Evolutionary conservation across 2,888 invertebrate genomes (phyloP).

Genomic region (Perizoma flavofasciatum): DNA sequence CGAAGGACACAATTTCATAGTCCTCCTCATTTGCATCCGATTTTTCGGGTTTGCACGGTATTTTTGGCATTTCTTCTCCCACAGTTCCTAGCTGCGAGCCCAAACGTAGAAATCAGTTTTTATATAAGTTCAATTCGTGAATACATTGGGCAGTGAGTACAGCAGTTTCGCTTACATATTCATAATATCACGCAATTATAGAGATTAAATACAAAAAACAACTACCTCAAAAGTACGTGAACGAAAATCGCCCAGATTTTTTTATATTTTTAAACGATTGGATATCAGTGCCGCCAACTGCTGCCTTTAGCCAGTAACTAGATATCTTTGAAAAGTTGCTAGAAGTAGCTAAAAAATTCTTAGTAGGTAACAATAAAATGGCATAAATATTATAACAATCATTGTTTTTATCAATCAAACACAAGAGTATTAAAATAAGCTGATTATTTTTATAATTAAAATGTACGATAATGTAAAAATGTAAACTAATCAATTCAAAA

Average conservation of each 20-base stretch:
- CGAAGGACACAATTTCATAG: slow-evolving; percentile 83
- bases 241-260: too few relatives aligned
- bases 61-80: slow-evolving; percentile 70
- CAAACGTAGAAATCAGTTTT: slow-evolving; percentile 42
- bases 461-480: too few relatives aligned
- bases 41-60: slow-evolving; percentile 74
- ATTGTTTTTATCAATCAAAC: too few relatives aligned
- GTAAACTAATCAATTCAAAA: too few relatives aligned
- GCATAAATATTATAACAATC: too few relatives aligned
- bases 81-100: slow-evolving; percentile 12
- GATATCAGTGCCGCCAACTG: too few relatives aligned
- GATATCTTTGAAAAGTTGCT: too few relatives aligned
- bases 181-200: neutral
- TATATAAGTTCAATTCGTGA: slow-evolving; percentile 17
- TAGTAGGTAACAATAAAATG: too few relatives aligned
- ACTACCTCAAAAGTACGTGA: neutral
- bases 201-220: neutral
- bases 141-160: slow-evolving; percentile 3
- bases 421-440: too few relatives aligned
- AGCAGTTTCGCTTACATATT: slow-evolving; percentile 1
- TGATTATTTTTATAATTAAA: too few relatives aligned
- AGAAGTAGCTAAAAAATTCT: too few relatives aligned
- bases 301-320: too few relatives aligned
- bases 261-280: neutral
- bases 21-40: slow-evolving; percentile 70